phyloP scores from a whole-genome alignment of 2,888 invertebrate species.

The Hemistola chrysoprasaria region DNA sequence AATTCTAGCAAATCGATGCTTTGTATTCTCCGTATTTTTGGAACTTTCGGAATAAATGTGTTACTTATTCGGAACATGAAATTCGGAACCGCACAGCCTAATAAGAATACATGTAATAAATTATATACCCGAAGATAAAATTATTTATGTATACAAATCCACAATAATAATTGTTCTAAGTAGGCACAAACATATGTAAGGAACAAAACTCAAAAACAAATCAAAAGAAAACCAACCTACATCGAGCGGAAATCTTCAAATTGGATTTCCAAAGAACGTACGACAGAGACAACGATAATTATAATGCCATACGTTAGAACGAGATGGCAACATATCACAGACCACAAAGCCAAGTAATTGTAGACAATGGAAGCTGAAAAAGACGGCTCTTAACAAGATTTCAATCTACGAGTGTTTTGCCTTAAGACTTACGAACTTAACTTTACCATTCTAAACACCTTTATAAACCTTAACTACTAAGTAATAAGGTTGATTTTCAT shows the following conservation, averaged over 20 bases:
- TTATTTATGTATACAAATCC: neutral
- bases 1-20: no score
- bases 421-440: slow-evolving; percentile 53
- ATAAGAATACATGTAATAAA: no score
- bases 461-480: slow-evolving; percentile 7
- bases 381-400: slow-evolving; percentile 80
- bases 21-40: no score
- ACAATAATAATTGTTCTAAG: no score
- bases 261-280: slow-evolving; percentile 59
- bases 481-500: slow-evolving; percentile 7
- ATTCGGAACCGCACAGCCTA: no score
- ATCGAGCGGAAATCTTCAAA: slow-evolving; percentile 65
- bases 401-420: slow-evolving; percentile 74
- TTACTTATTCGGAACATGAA: no score
- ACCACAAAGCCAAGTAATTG: slow-evolving; percentile 77
- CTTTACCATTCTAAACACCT: slow-evolving; percentile 2
- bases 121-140: slow-evolving; percentile 9
- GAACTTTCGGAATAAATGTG: no score
- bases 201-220: slow-evolving; percentile 32
- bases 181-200: slow-evolving; percentile 14
- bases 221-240: slow-evolving; percentile 49
- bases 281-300: slow-evolving; percentile 42
- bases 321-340: slow-evolving; percentile 46
- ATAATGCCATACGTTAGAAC: slow-evolving; percentile 32
- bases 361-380: slow-evolving; percentile 80